Evolutionary conservation across 2,797 vertebrate genomes (phyloP), one percentile per base, ranked within the genome.

Genomic region (Streptopelia turtur): DNA sequence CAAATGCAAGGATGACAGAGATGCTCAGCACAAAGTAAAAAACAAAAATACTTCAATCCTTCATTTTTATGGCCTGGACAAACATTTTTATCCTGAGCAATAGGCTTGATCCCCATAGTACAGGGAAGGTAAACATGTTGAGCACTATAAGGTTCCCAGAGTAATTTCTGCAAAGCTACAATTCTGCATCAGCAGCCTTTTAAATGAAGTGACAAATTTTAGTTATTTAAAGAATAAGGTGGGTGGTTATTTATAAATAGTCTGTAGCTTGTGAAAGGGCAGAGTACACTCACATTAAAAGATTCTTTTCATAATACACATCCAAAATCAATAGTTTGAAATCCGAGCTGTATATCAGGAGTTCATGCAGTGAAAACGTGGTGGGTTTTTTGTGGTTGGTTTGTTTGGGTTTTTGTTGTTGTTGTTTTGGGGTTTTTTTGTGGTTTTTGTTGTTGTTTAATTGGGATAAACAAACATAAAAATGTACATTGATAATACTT

Each of bases 161-260:
- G 60, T 60, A 66, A 82, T 60, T 88, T 88, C 65, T 90, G 75
- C 15, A 78, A 87, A 90, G 52, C 25, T 70, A 82, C 77, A 76
- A 55, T 49, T 69, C 43, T 91, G 74, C 28, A 79, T 87, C 83
- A 88, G 85, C 91, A 93, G 25, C 22, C 55, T 53, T 85, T 85
- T 39, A 17, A 94, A 95, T 87, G n/a, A 92, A 81, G 83, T n/a
- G 33, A 18, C 82, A 92, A 20, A 68, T 74, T 78, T 70, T 52
- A 84, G 63, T 82, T 85, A 92, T 85, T 85, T 82, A 76, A 82
- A 76, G 49, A 78, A 79, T 70, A 76, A 65, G 35, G 74, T 93
- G 64, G 63, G 41, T 74, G 77, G 74, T 71, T 64, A 86, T 47
- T 95, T 74, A 70, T 82, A 95, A 96, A 89, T 90, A 93, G 16